A percentile compares a stretch with the other conserved stretches of the same genome.
phyloP scores from a whole-genome alignment of 2,113 vertebrate genomes.

The Haliaeetus leucogaster region DNA sequence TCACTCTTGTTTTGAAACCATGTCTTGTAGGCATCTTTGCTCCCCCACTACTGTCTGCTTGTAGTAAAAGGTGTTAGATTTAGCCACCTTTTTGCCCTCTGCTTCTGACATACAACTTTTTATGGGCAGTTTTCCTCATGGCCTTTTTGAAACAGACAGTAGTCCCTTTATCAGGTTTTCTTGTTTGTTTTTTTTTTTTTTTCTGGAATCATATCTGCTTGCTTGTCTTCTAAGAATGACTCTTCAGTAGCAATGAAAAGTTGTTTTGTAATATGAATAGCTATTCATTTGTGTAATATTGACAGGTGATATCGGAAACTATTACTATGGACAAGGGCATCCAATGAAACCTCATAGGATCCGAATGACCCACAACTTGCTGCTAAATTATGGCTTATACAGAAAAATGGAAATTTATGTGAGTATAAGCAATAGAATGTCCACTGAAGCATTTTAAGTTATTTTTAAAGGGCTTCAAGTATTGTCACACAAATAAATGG shows the following conservation, averaged over 20 bases:
- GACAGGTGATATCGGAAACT: constrained; percentile 85
- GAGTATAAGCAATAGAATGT: constrained; percentile 54
- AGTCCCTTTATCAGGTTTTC: neutral
- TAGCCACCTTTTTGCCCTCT: neutral
- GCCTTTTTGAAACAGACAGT: neutral
- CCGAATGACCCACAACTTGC: constrained; percentile 85
- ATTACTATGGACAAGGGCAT: constrained; percentile 85
- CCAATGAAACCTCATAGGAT: constrained; percentile 86
- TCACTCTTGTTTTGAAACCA: neutral
- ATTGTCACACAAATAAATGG: neutral
- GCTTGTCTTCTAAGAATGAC: neutral
- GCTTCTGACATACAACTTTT: neutral
- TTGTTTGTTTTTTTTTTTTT: neutral
- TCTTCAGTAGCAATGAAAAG: neutral
- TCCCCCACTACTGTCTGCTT: neutral
- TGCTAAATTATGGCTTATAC: constrained; percentile 85
- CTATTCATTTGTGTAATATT: constrained; percentile 13
- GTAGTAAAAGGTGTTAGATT: neutral
- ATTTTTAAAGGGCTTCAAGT: neutral
- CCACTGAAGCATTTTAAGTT: neutral
- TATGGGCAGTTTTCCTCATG: neutral
- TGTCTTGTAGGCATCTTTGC: neutral
- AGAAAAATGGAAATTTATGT: constrained; percentile 89
- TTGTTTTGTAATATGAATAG: neutral
- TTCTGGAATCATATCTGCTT: neutral